A percentile compares a stretch with the other conserved stretches of the same genome.
Conservation (phyloP, 1,140 invertebrate genomes). For the Lucilia sericata region DNA sequence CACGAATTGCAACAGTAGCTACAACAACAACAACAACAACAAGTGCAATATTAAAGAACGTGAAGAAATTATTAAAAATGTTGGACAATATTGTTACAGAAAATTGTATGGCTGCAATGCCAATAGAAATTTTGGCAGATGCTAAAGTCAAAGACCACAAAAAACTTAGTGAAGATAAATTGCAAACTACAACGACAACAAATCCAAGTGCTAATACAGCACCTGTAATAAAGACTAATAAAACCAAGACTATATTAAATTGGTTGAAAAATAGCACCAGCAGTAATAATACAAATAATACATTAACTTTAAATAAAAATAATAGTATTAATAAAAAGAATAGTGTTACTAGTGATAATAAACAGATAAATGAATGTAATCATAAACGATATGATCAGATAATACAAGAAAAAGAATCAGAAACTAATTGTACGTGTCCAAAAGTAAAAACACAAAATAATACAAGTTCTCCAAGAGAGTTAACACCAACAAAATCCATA, state of each 20-base stretch:
- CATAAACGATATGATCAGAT: neutral
- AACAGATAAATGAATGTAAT: neutral
- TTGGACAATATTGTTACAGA: constrained; percentile 43
- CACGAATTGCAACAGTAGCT: constrained; percentile 2
- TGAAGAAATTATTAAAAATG: constrained; percentile 46
- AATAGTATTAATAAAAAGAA: neutral
- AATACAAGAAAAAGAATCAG: neutral
- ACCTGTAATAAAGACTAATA: constrained; percentile 33
- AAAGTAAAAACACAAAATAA: neutral
- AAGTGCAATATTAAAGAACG: constrained; percentile 45
- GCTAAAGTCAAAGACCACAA: constrained; percentile 36
- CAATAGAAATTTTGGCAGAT: constrained; percentile 39
- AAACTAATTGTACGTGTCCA: neutral
- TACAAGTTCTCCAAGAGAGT: constrained; percentile 6
- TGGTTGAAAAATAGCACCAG: constrained; percentile 44
- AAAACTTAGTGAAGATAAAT: constrained; percentile 12
- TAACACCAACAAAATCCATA: constrained; percentile 52
- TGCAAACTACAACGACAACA: neutral
- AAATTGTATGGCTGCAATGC: constrained; percentile 29
- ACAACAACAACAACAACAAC: neutral
- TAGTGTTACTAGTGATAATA: neutral
- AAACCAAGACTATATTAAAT: constrained; percentile 47
- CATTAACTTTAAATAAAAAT: constrained; percentile 3
- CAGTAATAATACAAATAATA: constrained; percentile 3
- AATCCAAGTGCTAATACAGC: neutral